These are phyloP conservation scores for Smutsia temminckii DNA, from an alignment of 2,797 vertebrate species.

Conservation along the genomic window DNA sequence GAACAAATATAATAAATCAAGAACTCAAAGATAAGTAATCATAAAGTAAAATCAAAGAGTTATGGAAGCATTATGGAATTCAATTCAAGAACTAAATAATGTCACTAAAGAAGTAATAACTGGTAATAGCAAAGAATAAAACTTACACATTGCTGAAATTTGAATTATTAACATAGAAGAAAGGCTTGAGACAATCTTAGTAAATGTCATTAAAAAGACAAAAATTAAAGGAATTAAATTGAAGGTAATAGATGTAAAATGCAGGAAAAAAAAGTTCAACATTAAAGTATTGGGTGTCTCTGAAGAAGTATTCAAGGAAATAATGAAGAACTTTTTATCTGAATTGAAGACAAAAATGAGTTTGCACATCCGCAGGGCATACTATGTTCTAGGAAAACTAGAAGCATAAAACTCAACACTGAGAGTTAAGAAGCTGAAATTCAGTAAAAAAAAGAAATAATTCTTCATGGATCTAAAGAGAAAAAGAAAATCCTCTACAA, in stretches of 20 bases:
- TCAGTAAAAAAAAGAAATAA: background rate
- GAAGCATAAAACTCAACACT: background rate
- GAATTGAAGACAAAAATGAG: slow-evolving; percentile 17
- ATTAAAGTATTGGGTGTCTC: background rate
- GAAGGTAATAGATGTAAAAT: background rate
- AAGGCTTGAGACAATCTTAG: background rate
- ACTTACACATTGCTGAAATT: background rate
- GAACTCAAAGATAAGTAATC: background rate
- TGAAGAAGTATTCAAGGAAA: background rate
- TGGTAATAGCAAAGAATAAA: background rate
- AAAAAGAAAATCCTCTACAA: background rate
- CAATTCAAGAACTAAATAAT: background rate
- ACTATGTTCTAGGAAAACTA: background rate
- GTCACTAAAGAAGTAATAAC: background rate
- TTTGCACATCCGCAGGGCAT: background rate
- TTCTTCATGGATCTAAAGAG: background rate
- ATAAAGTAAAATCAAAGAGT: background rate
- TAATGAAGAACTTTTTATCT: background rate
- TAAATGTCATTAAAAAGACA: background rate
- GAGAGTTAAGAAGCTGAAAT: slow-evolving; percentile 4
- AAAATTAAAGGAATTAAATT: slow-evolving; percentile 27
- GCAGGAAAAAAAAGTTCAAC: background rate
- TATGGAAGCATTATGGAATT: background rate
- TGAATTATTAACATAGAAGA: background rate
- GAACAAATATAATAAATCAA: background rate